Evolutionary conservation across 2,113 vertebrate species (phyloP), one percentile per base, ranked within the genome.

Genomic region (Paracanthobrama guichenoti): DNA sequence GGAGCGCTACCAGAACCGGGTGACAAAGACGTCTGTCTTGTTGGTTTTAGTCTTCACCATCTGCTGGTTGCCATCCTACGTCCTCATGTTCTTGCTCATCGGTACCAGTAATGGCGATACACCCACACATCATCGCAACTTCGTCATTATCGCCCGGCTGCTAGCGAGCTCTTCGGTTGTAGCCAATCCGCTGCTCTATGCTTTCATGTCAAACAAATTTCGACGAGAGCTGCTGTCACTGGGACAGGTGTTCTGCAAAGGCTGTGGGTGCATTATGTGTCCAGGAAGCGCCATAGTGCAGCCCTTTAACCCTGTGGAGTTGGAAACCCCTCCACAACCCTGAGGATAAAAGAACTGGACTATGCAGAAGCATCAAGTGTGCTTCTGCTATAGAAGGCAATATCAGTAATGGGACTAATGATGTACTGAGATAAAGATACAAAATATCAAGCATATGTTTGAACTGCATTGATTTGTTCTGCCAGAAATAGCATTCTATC

Each of bases 61-160:
- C 31, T 93, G 94, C 86, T 95, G 95, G 94, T 89, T 95, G 82
- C 94, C 94, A 39, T 93, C 95, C 75, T 95, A 95, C 12, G 81
- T 79, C 3, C 90, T 94, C 67, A 94, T 95, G 93, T 94, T 95
- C 90, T 89, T 90, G 80, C 89, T 92, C 57, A 85, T 93, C 3
- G 90, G 88, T 31, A 82, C 79, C 39, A 85, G 57, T 9, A 18
- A 85, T 11, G 31, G 5, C 6, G 44, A 50, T 76, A 81, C 46
- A 9, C 59, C 62, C 1, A 82, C 79, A n/a, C 85, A 86, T 71
- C 89, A 86, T 0, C 74, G 31, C 24, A 22, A 82, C 3, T 24
- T 91, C n/a, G 87, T 92, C 67, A 59, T 94, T 55, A 13, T 94
- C 12, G 90, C 91, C 74, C 87, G 94, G 74, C 81, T 95, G 73